These are phyloP conservation scores for Drosophila sechellia DNA, from an alignment of 1,140 invertebrate genomes.

Conservation along the genomic window DNA sequence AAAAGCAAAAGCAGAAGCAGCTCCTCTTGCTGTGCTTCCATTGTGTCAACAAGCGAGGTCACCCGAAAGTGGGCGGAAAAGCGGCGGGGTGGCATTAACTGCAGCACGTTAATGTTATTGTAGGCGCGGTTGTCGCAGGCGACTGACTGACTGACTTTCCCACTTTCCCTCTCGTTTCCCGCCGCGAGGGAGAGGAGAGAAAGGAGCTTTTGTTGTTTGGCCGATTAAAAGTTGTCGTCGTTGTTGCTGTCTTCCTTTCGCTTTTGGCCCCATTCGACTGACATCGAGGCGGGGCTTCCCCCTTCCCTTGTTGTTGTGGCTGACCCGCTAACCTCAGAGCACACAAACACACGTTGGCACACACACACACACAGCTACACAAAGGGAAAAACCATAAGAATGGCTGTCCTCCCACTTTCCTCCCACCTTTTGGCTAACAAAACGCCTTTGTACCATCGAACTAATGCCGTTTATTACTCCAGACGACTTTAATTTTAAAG, in stretches of 20 bases:
- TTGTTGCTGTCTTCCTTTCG: constrained; percentile 60
- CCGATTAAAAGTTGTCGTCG: constrained; percentile 80
- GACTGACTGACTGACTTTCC: constrained; percentile 45
- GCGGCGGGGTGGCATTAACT: constrained; percentile 62
- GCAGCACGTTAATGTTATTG: constrained; percentile 79
- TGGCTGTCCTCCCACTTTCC: neutral
- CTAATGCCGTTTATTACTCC: neutral
- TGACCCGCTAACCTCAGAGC: constrained; percentile 82
- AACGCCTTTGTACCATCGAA: neutral
- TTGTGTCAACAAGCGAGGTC: constrained; percentile 77
- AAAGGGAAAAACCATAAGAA: constrained; percentile 14
- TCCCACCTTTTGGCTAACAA: neutral
- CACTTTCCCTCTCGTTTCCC: constrained; percentile 1
- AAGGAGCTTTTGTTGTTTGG: constrained; percentile 71
- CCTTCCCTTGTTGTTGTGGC: constrained; percentile 53
- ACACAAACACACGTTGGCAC: neutral
- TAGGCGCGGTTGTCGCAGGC: constrained; percentile 68
- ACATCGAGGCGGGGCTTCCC: constrained; percentile 63
- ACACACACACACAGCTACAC: constrained; percentile 1
- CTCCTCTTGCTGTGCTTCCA: constrained; percentile 57
- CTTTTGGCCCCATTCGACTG: constrained; percentile 72
- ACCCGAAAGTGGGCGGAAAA: constrained; percentile 21
- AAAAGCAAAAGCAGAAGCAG: constrained; percentile 13
- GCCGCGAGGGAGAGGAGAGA: constrained; percentile 30
- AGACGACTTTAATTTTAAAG: neutral